Base-by-base conservation (phyloP, 2,797 vertebrate genomes). In the Gymnoscopelus braueri region DNA sequence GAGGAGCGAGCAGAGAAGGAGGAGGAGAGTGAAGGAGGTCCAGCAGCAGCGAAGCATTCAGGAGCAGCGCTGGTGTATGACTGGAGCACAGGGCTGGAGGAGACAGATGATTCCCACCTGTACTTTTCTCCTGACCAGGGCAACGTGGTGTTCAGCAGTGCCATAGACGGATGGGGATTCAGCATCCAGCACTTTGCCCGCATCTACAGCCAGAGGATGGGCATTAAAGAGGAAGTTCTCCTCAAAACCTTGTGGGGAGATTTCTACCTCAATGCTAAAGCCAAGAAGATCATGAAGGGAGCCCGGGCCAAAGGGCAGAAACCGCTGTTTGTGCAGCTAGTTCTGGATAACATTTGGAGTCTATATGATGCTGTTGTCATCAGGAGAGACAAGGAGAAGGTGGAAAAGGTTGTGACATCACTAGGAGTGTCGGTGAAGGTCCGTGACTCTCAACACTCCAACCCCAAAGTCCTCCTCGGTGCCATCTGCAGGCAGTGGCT, bases 231-330 rank as follows among this genome's bases (percentile, higher is more conserved):
- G 0, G 90, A 91, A 23, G 93, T 98, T 56, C 93, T 99, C 69
- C 84, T 95, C 71, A 98, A 96, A 90, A 98, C 97, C 0, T 90
- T 99, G 52, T 99, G 98, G 98, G 98, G 98, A 75, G 96, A 99
- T 88, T 99, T 95, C 85, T 98, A 96, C 79, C 91, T 99, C 70
- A 96, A 96, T 23, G 84, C 91, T 49, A 99, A 99, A 88, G 94
- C 95, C 59, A 98, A 97, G 93, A 98, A 92, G 92, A 97, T 99
- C 83, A 95, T 98, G 96, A 98, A 96, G 82, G 95, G 93, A 47
- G 98, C 97, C 74, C 96, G 96, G 96, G 97, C 88, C 51, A 99
- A 97, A 94, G 97, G 96, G 82, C 99, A 96, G 91, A 99, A 99
- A 69, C 94, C 94, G 9, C 90, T 99, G 64, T 99, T 99, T 85